Conservation (phyloP, 1,140 invertebrate genomes). For the Brachionus paranguensis region DNA sequence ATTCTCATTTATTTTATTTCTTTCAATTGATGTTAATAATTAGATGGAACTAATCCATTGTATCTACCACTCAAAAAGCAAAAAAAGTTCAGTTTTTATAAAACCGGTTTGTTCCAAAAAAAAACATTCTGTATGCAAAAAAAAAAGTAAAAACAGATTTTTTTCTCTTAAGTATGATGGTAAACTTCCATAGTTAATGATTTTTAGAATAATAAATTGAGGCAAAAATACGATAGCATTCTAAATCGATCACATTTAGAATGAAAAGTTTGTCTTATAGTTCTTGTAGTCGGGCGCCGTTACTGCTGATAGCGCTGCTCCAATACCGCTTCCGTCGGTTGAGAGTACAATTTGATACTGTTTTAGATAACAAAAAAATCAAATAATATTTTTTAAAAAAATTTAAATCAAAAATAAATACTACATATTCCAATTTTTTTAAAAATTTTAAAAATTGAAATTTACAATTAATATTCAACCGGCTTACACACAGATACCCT, state of each 20-base stretch:
- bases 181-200: background rate
- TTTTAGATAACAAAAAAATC: slow-evolving; percentile 1
- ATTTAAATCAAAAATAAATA: background rate
- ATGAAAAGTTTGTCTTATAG: background rate
- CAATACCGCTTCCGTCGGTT: slow-evolving; percentile 93
- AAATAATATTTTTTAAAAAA: slow-evolving; percentile 10
- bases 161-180: background rate
- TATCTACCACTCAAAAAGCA: background rate
- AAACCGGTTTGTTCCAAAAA: background rate
- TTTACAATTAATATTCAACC: background rate
- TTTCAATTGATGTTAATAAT: background rate
- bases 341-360: slow-evolving; percentile 76
- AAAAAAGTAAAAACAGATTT: background rate
- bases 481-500: background rate
- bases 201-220: background rate
- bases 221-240: background rate
- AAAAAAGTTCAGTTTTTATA: background rate
- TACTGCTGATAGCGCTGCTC: slow-evolving; percentile 83
- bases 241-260: background rate
- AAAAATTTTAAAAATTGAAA: background rate
- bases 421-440: background rate
- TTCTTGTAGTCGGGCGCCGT: slow-evolving; percentile 4
- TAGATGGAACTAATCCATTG: background rate
- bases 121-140: background rate
- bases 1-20: background rate